Conservation (phyloP, 2,797 vertebrate species). For the Rousettus madagascariensis region DNA sequence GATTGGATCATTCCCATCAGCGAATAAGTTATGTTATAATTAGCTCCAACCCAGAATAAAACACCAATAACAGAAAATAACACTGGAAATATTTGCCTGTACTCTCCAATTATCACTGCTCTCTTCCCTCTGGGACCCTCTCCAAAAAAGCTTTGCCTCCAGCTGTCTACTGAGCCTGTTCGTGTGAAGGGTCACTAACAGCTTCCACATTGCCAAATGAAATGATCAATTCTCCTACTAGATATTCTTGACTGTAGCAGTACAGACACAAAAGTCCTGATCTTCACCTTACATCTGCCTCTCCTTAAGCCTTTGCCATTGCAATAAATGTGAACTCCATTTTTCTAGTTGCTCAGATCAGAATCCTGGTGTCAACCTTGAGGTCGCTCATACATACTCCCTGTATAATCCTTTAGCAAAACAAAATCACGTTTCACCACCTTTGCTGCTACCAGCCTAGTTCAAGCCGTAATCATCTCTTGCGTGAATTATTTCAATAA, state of each 20-base stretch:
- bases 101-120: neutral
- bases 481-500: neutral
- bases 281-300: neutral
- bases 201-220: neutral
- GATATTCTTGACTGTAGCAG: neutral
- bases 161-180: neutral
- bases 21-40: neutral
- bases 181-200: neutral
- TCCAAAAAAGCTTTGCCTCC: neutral
- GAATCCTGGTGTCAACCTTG: neutral
- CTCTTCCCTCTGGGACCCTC: neutral
- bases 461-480: neutral
- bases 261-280: neutral
- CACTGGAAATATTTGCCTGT: neutral
- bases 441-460: neutral
- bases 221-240: neutral
- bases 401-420: neutral
- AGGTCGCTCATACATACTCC: neutral
- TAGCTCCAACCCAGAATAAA: neutral
- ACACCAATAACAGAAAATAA: too few relatives aligned
- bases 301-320: neutral
- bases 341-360: neutral
- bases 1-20: neutral
- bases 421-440: neutral
- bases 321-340: neutral